Percentiles rank a stretch among this genome's conserved stretches.
phyloP scores from a whole-genome alignment of 53 echinoderm and acorn worm species.

The Holothuria scabra region DNA sequence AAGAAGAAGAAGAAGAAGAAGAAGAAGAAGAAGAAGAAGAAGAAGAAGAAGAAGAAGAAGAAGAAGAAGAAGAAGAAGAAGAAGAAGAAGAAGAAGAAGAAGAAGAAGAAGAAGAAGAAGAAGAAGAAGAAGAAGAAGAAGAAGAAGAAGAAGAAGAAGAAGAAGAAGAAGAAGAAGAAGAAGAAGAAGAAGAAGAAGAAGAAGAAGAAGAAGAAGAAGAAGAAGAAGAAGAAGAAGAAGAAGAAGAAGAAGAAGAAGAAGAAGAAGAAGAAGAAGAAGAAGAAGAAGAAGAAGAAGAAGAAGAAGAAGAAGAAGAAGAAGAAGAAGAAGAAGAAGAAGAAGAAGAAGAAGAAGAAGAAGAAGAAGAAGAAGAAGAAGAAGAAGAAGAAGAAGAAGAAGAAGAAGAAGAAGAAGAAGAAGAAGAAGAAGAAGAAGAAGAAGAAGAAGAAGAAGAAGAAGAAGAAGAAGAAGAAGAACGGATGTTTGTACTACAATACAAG shows the following conservation, averaged over 20 bases:
- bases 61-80: not conserved
- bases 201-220: not conserved
- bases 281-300: not conserved
- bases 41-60: not conserved
- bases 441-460: not conserved
- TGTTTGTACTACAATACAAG: not conserved
- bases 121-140: not conserved
- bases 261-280: not conserved
- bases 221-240: not conserved
- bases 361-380: constrained; percentile 12
- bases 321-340: not conserved
- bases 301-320: not conserved
- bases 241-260: not conserved
- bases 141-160: not conserved
- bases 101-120: not conserved
- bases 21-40: not conserved
- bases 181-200: constrained; percentile 12
- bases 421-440: not conserved
- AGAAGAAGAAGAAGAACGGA: constrained; percentile 5
- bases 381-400: constrained; percentile 12
- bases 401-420: not conserved
- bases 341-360: not conserved
- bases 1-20: not conserved
- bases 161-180: constrained; percentile 8
- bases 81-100: not conserved